A percentile compares a stretch with the other conserved stretches of the same genome.
phyloP scores from a whole-genome alignment of 2,888 invertebrate genomes.

The Archips xylosteana region DNA sequence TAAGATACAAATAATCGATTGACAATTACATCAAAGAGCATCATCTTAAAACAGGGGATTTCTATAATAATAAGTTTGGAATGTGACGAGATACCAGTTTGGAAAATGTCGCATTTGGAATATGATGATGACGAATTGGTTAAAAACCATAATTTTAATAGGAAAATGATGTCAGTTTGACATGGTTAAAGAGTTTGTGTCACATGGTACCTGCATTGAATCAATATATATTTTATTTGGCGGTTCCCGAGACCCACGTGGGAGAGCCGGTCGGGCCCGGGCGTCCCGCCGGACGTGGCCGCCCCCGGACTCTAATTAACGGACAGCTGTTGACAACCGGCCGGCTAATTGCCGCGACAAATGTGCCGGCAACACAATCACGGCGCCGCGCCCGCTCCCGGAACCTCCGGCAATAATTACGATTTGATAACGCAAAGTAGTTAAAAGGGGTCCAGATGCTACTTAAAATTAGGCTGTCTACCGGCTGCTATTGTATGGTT shows the following conservation, averaged over 20 bases:
- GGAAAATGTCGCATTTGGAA: too few relatives aligned
- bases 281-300: background rate
- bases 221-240: background rate
- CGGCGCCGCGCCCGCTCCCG: background rate
- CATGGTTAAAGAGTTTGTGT: too few relatives aligned
- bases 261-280: background rate
- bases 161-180: too few relatives aligned
- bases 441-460: background rate
- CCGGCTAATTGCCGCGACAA: slow-evolving; percentile 5
- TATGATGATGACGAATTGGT: too few relatives aligned
- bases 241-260: background rate
- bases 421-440: background rate
- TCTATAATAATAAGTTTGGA: too few relatives aligned
- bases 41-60: too few relatives aligned
- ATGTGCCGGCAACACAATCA: background rate
- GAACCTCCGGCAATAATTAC: background rate
- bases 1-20: too few relatives aligned
- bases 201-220: background rate
- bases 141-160: too few relatives aligned
- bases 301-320: slow-evolving; percentile 1
- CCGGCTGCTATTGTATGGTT: background rate
- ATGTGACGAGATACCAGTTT: too few relatives aligned
- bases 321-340: background rate
- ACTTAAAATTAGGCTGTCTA: background rate
- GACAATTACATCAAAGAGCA: too few relatives aligned